phyloP scores from a whole-genome alignment of 2,797 vertebrate genomes.

The Mycteria americana region DNA sequence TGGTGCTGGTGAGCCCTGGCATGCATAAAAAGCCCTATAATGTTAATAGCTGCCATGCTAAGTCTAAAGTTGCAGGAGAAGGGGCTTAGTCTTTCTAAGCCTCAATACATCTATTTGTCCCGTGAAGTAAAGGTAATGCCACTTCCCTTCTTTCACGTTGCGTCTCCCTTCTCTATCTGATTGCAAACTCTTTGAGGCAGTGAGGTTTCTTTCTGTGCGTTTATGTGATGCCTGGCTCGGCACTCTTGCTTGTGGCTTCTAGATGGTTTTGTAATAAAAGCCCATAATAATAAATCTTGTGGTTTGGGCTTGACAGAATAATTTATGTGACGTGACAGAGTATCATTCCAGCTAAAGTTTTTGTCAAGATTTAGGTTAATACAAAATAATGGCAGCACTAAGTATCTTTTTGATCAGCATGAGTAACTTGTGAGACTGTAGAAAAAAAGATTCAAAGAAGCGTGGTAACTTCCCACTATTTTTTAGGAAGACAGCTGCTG shows the following conservation, averaged over 20 bases:
- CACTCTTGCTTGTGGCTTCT: neutral
- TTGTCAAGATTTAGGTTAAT: neutral
- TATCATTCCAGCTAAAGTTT: neutral
- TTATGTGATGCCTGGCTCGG: neutral
- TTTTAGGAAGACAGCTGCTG: neutral
- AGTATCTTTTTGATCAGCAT: neutral
- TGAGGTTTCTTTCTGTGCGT: neutral
- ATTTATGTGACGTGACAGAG: neutral
- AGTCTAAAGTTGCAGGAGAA: constrained; percentile 23
- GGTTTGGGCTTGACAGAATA: neutral
- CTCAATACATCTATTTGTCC: neutral
- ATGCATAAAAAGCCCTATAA: neutral
- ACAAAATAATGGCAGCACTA: neutral
- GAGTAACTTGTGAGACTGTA: neutral
- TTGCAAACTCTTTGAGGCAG: neutral
- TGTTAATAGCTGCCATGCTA: neutral
- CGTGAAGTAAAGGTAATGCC: neutral
- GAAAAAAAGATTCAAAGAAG: neutral
- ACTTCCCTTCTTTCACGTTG: neutral
- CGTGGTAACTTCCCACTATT: neutral
- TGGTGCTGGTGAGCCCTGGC: neutral
- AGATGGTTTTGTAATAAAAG: neutral
- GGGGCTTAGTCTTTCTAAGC: constrained; percentile 1
- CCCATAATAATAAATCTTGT: neutral
- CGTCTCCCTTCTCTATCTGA: neutral